Evolutionary conservation across 2,888 invertebrate genomes (phyloP).

Genomic region (Drosophila nr. medialis): DNA sequence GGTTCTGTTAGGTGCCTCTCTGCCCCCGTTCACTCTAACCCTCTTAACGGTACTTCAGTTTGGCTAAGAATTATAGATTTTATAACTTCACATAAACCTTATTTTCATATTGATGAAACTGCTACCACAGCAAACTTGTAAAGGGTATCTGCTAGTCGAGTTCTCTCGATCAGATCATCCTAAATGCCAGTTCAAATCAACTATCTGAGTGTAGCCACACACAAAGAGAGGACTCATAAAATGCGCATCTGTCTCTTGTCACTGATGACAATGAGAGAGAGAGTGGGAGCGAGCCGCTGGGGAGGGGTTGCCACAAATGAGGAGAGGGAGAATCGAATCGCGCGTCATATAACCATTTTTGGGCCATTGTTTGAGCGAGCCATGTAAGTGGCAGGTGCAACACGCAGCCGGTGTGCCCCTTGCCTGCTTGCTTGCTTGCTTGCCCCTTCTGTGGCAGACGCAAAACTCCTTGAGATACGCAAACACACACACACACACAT

Average conservation of each 20-base stretch:
- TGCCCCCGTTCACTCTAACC: background rate
- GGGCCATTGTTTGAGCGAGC: slow-evolving; percentile 40
- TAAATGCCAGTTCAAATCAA: no score
- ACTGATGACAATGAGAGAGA: slow-evolving; percentile 27
- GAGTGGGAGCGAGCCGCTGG: background rate
- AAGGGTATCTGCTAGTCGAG: background rate
- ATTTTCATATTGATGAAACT: background rate
- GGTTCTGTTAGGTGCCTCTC: background rate
- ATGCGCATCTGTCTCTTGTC: slow-evolving; percentile 44
- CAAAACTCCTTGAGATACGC: slow-evolving; percentile 45
- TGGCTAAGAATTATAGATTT: background rate
- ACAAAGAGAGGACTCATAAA: slow-evolving; percentile 19
- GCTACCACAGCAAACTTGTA: background rate
- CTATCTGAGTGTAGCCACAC: background rate
- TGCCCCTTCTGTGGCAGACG: slow-evolving; percentile 31
- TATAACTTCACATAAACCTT: background rate
- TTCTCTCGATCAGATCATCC: background rate
- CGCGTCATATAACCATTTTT: slow-evolving; percentile 10
- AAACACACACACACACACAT: slow-evolving; percentile 4
- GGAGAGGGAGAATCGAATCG: slow-evolving; percentile 6
- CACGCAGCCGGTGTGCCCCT: slow-evolving; percentile 44
- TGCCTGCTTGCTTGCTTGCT: background rate
- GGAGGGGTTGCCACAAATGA: background rate
- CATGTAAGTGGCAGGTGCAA: slow-evolving; percentile 65
- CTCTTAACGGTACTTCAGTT: no score